Percentiles rank a stretch among this genome's conserved stretches.
phyloP scores from a whole-genome alignment of 2,113 vertebrate genomes.

The Amia ocellicauda region DNA sequence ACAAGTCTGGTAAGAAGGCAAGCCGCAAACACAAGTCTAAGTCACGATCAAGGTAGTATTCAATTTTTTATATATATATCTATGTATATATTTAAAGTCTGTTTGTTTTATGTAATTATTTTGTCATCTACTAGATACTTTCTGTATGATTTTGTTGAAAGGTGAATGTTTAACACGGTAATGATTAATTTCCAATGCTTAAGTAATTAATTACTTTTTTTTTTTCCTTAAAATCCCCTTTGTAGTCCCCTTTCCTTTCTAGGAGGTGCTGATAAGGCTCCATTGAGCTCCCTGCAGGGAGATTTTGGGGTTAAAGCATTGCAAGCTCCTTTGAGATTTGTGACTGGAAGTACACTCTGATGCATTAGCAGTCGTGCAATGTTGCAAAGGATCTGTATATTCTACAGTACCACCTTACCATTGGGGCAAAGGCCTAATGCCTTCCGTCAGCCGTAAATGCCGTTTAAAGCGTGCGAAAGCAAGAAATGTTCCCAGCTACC shows the following conservation, averaged over 20 bases:
- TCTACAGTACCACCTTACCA: background rate
- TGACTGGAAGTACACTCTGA: background rate
- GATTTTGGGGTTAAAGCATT: background rate
- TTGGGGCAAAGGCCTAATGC: background rate
- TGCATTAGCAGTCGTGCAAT: background rate
- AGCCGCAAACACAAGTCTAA: slow-evolving; percentile 99
- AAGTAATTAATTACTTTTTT: slow-evolving; percentile 36
- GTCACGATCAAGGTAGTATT: slow-evolving; percentile 99
- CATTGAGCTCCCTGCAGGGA: background rate
- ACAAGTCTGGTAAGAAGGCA: slow-evolving; percentile 99
- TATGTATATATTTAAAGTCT: slow-evolving; percentile 69
- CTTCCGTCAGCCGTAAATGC: background rate
- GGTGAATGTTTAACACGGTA: background rate
- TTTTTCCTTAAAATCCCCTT: slow-evolving; percentile 42
- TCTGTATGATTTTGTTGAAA: background rate
- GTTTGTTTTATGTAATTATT: slow-evolving; percentile 42
- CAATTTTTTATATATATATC: slow-evolving; percentile 67
- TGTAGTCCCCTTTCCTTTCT: slow-evolving; percentile 6
- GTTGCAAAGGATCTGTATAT: background rate
- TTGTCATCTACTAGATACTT: background rate
- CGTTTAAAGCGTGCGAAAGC: background rate
- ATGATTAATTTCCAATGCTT: slow-evolving; percentile 21
- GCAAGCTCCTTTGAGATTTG: background rate
- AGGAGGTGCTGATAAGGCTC: slow-evolving; percentile 9
- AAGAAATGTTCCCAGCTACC: background rate